Evolutionary conservation across 2,888 invertebrate genomes (phyloP).

Genomic region (Prenolepis imparis): DNA sequence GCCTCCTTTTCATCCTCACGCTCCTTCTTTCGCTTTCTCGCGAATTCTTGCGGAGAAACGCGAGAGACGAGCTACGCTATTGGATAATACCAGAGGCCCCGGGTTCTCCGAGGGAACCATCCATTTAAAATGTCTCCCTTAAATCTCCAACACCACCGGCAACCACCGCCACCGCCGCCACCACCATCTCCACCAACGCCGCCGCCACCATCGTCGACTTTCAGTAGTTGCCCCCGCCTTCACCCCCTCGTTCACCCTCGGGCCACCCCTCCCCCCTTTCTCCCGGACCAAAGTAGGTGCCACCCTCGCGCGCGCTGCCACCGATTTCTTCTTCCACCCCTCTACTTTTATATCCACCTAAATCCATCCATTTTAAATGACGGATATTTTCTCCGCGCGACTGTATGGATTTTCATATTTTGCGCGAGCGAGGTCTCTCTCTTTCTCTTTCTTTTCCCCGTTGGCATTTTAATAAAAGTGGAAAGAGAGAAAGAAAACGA

Average conservation of each 20-base stretch:
- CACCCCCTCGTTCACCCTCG: conserved; percentile 63
- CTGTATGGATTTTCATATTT: conserved; percentile 84
- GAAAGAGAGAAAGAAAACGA: conserved; percentile 48
- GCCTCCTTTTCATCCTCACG: conserved; percentile 52
- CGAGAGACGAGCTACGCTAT: conserved; percentile 72
- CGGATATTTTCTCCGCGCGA: conserved; percentile 84
- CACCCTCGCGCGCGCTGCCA: conserved; percentile 75
- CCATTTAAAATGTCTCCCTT: conserved; percentile 84
- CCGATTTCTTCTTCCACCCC: conserved; percentile 77
- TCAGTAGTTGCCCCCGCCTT: conserved; percentile 75
- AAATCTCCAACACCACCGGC: conserved; percentile 80
- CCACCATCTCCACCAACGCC: conserved; percentile 59
- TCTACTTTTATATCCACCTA: conserved; percentile 84
- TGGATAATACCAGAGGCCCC: conserved; percentile 76
- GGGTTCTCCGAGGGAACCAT: conserved; percentile 85
- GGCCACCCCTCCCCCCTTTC: conserved; percentile 53
- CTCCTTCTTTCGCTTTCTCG: conserved; percentile 61
- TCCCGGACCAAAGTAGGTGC: conserved; percentile 64
- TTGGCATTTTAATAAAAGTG: conserved; percentile 58
- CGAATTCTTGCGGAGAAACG: conserved; percentile 71
- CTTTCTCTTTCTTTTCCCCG: not conserved
- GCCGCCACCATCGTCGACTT: conserved; percentile 69
- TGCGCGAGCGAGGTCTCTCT: conserved; percentile 50
- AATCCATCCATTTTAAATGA: conserved; percentile 86
- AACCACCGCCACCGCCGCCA: conserved; percentile 79